Evolutionary conservation across 2,797 vertebrate species (phyloP).

Genomic region (Falco berigora): DNA sequence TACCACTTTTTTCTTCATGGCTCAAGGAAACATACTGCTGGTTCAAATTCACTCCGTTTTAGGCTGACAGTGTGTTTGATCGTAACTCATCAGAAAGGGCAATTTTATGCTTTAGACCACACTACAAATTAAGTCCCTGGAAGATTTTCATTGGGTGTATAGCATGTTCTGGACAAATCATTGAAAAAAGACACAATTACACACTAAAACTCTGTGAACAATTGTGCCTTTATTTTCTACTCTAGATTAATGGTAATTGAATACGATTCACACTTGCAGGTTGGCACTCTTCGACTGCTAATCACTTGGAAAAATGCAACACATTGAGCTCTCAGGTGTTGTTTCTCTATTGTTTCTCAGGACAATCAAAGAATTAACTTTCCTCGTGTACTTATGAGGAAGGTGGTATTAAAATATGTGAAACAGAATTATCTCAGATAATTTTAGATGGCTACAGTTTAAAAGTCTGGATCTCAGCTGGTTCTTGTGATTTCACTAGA

Average conservation of each 20-base stretch:
- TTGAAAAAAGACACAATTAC: neutral
- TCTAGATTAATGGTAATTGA: neutral
- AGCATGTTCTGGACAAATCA: neutral
- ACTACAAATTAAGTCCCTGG: neutral
- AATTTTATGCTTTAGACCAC: neutral
- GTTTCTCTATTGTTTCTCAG: neutral
- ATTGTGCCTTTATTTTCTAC: neutral
- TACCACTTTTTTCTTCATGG: neutral
- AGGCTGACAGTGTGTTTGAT: neutral
- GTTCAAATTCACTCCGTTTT: neutral
- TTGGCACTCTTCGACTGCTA: neutral
- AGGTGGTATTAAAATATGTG: neutral
- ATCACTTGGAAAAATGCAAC: neutral
- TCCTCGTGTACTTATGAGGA: neutral
- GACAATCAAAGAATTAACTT: neutral
- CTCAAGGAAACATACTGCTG: neutral
- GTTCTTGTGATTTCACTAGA: neutral
- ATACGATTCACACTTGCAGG: neutral
- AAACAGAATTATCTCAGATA: neutral
- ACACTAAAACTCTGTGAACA: neutral
- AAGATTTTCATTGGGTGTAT: neutral
- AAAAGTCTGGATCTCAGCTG: neutral
- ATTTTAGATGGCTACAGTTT: neutral
- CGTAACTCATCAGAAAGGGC: neutral
- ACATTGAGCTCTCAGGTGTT: neutral